Conservation (phyloP, 2,113 vertebrate species). For the Sapayoa aenigma region DNA sequence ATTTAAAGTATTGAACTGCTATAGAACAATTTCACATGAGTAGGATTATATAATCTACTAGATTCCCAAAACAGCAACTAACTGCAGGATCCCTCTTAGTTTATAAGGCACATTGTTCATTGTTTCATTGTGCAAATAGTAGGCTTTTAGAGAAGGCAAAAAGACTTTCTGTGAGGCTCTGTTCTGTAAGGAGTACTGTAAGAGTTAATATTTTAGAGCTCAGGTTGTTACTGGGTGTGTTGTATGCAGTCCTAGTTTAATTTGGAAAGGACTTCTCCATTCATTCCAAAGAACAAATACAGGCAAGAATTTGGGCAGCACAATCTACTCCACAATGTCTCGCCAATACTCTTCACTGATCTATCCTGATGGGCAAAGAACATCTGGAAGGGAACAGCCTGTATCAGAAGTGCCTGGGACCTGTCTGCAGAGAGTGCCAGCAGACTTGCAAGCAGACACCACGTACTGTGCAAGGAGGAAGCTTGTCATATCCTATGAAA, state of each 20-base stretch:
- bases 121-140: background rate
- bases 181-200: background rate
- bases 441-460: background rate
- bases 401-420: background rate
- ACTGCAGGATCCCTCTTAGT: background rate
- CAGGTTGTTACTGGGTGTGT: background rate
- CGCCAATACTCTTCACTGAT: background rate
- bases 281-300: background rate
- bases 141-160: background rate
- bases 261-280: background rate
- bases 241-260: background rate
- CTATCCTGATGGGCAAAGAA: background rate
- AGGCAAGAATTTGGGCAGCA: background rate
- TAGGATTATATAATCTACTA: background rate
- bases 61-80: background rate
- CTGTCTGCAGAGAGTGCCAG: background rate
- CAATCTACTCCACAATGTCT: background rate
- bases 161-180: background rate
- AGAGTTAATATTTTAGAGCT: background rate
- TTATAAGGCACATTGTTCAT: background rate
- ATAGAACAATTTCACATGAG: background rate
- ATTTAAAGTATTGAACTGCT: background rate
- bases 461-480: background rate
- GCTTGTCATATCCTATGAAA: conserved; percentile 8
- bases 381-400: background rate